Conservation (phyloP, 2,888 invertebrate genomes). For the Marronus borbonicus region DNA sequence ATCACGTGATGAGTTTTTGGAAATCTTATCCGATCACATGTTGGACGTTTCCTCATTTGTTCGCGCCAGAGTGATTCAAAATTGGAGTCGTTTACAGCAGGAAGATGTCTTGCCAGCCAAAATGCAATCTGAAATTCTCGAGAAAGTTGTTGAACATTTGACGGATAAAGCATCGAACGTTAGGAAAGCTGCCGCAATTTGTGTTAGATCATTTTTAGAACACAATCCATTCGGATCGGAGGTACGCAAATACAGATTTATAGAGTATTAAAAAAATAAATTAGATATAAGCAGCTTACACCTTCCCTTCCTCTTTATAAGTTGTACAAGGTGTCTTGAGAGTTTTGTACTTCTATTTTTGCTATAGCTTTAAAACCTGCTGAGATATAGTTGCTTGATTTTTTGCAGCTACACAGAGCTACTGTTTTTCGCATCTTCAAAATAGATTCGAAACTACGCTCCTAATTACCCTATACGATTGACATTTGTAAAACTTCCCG, state of each 20-base stretch:
- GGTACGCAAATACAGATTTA: conserved; percentile 68
- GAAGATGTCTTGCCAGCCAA: conserved; percentile 85
- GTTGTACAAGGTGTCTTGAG: conserved; percentile 22
- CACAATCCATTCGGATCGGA: conserved; percentile 90
- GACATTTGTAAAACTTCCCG: no score
- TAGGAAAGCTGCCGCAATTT: conserved; percentile 86
- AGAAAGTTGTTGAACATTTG: conserved; percentile 80
- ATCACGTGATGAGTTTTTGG: conserved; percentile 71
- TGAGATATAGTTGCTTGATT: no score
- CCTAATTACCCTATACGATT: no score
- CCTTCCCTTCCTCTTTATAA: neutral
- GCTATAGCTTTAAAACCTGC: no score
- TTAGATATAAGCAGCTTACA: neutral
- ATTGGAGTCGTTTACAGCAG: conserved; percentile 85
- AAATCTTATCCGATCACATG: conserved; percentile 86
- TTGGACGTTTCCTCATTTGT: conserved; percentile 90
- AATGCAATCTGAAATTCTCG: conserved; percentile 79
- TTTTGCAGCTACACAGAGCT: no score
- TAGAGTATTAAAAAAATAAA: neutral
- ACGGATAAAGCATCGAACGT: conserved; percentile 89
- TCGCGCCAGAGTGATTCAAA: conserved; percentile 87
- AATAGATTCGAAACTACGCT: no score
- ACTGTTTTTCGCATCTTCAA: no score
- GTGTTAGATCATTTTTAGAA: conserved; percentile 84
- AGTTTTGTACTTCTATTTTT: neutral